Percentiles rank a stretch among this genome's conserved stretches.
These are phyloP conservation scores for Cuniculus paca DNA, from an alignment of 2,797 vertebrate species.

Conservation along the genomic window DNA sequence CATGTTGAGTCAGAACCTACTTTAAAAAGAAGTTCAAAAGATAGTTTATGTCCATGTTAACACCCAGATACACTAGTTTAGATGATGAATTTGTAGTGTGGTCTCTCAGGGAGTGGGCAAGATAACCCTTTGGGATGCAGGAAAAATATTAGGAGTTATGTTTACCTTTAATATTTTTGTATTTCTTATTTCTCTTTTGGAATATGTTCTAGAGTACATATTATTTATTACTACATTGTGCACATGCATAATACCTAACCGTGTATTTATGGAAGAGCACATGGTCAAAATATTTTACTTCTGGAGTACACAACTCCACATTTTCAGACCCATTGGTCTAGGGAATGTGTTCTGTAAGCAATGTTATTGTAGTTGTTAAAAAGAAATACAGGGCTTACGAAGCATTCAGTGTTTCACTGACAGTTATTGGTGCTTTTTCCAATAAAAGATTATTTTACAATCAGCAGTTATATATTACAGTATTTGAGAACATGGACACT, in stretches of 20 bases:
- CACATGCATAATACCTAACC: background rate
- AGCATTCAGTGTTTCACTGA: background rate
- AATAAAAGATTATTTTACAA: slow-evolving; percentile 33
- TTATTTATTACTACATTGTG: background rate
- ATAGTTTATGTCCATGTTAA: background rate
- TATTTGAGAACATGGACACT: slow-evolving; percentile 2
- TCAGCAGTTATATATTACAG: background rate
- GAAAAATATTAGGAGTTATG: background rate
- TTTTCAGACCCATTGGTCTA: background rate
- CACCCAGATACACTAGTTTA: background rate
- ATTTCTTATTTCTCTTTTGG: slow-evolving; percentile 28
- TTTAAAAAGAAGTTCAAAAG: background rate
- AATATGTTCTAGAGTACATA: background rate
- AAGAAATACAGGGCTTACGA: background rate
- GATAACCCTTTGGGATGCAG: background rate
- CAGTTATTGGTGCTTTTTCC: background rate
- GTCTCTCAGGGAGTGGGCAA: background rate
- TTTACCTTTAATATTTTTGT: slow-evolving; percentile 35
- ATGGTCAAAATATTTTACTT: background rate
- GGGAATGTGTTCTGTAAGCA: background rate
- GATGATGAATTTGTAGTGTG: background rate
- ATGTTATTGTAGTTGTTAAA: background rate
- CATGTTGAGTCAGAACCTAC: background rate
- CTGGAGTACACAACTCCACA: background rate
- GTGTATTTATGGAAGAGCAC: background rate